These are phyloP conservation scores for Columba janthina DNA, from an alignment of 2,113 vertebrate species.

Conservation along the genomic window DNA sequence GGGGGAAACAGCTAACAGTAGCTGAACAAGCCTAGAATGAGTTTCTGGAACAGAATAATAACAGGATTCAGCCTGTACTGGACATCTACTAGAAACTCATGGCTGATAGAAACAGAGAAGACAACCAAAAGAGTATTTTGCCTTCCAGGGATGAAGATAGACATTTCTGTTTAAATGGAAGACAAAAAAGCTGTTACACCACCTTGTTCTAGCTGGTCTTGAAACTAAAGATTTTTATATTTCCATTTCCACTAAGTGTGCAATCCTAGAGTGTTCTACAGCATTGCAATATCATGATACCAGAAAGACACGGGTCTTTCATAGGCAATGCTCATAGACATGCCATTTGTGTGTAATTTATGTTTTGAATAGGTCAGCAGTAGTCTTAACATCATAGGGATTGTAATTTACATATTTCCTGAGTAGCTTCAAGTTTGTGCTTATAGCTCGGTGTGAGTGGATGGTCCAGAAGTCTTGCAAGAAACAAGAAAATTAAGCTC, in stretches of 20 bases:
- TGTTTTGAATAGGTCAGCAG: not conserved
- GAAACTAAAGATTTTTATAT: not conserved
- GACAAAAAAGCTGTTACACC: not conserved
- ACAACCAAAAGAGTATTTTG: not conserved
- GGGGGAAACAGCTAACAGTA: rapidly evolving
- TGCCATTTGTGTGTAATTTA: not conserved
- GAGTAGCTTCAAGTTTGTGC: not conserved
- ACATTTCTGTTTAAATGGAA: not conserved
- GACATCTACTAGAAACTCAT: not conserved
- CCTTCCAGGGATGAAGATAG: not conserved
- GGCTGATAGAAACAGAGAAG: not conserved
- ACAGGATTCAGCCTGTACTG: not conserved
- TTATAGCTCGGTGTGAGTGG: not conserved
- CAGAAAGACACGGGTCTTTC: not conserved
- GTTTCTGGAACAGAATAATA: not conserved
- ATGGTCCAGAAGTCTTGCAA: not conserved
- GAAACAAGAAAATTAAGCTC: not conserved
- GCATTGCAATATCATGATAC: not conserved
- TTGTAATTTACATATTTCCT: rapidly evolving
- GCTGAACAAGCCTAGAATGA: not conserved
- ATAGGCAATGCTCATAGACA: not conserved
- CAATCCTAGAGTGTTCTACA: not conserved
- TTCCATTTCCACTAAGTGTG: not conserved
- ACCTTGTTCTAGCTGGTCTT: not conserved
- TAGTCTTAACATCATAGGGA: not conserved